Conservation (phyloP, 2,113 vertebrate genomes). For the Platichthys flesus region DNA sequence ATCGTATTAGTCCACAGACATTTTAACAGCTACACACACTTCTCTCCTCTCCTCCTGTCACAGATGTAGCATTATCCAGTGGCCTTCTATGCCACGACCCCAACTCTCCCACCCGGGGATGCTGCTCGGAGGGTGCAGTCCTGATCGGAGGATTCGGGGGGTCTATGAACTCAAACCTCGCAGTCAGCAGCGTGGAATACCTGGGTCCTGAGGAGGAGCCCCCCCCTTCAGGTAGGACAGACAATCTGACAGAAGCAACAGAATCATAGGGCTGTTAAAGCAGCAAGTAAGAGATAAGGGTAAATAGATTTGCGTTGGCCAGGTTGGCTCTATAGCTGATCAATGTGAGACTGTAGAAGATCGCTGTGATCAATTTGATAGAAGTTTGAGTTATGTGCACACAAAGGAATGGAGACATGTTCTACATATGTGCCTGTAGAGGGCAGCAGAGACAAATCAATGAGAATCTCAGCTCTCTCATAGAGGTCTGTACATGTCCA, state of each 20-base stretch:
- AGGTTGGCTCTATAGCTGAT: too few species aligned
- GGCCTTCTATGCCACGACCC: slow-evolving; percentile 76
- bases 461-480: background rate
- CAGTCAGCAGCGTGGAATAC: slow-evolving; percentile 84
- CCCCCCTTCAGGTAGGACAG: slow-evolving; percentile 68
- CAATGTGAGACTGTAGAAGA: too few species aligned
- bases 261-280: background rate
- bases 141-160: slow-evolving; percentile 79
- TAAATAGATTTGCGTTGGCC: too few species aligned
- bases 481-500: too few species aligned
- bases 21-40: background rate
- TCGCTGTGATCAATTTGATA: too few species aligned
- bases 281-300: too few species aligned
- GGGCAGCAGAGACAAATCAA: slow-evolving; percentile 62
- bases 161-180: slow-evolving; percentile 72
- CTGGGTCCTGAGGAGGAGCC: slow-evolving; percentile 81
- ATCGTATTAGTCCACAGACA: background rate
- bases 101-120: slow-evolving; percentile 75
- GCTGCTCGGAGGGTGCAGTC: slow-evolving; percentile 78
- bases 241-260: slow-evolving; percentile 1
- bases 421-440: slow-evolving; percentile 47
- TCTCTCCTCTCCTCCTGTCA: slow-evolving; percentile 3
- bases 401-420: background rate
- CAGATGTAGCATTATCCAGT: slow-evolving; percentile 85
- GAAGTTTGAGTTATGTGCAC: background rate